Evolutionary conservation across 2,888 invertebrate species (phyloP).

Genomic region (Chalcosyrphus nemorum): DNA sequence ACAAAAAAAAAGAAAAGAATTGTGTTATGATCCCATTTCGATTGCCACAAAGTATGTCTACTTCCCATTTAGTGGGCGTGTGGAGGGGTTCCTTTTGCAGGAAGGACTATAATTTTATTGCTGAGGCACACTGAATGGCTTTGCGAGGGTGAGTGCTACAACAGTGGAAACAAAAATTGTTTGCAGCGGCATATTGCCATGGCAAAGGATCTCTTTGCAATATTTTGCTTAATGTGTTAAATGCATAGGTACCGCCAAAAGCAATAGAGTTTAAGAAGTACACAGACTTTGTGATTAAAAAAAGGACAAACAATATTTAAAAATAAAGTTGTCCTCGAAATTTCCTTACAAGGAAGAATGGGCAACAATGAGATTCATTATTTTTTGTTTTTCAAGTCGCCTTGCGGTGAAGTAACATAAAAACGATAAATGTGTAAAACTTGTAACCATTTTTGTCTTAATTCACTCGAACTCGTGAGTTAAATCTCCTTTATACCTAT

Average conservation of each 20-base stretch:
- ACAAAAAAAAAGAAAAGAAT: conserved; percentile 25
- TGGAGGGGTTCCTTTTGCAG: neutral
- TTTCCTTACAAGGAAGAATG: too few species aligned
- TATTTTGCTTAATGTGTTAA: neutral
- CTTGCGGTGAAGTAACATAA: too few species aligned
- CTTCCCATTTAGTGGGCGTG: conserved; percentile 1
- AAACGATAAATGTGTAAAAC: too few species aligned
- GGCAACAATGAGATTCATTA: too few species aligned
- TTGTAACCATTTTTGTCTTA: too few species aligned
- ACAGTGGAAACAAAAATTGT: neutral
- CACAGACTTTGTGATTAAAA: too few species aligned
- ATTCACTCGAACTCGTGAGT: too few species aligned
- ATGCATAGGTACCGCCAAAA: neutral
- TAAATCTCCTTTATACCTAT: too few species aligned
- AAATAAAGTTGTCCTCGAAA: too few species aligned
- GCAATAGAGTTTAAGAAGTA: too few species aligned
- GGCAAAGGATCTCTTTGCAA: neutral
- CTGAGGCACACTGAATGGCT: neutral
- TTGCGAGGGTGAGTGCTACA: neutral
- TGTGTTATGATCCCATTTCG: conserved; percentile 20
- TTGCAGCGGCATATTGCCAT: neutral
- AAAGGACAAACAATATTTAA: too few species aligned
- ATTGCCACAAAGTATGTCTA: conserved; percentile 32
- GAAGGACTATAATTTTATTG: neutral
- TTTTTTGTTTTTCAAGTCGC: too few species aligned